These are phyloP conservation scores for Nipponacmea schrenckii DNA, from an alignment of 2,888 invertebrate species.

Conservation along the genomic window DNA sequence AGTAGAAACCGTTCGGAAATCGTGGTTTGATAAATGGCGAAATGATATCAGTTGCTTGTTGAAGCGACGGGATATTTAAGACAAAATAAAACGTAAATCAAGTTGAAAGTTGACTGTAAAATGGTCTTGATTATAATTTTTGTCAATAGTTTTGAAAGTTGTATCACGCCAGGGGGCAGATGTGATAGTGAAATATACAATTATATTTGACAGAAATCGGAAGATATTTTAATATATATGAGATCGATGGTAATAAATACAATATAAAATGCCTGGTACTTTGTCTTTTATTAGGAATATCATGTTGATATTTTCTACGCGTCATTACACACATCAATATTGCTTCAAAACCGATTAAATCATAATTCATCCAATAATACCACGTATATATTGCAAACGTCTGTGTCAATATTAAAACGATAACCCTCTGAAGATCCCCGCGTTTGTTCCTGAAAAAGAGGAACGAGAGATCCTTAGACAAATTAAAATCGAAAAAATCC, in stretches of 20 bases:
- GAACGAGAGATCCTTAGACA: no score
- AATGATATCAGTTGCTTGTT: conserved; percentile 17
- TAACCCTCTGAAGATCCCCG: no score
- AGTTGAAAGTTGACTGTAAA: background rate
- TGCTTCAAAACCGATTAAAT: no score
- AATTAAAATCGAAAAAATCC: no score
- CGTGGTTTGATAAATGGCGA: conserved; percentile 24
- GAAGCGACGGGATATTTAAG: conserved; percentile 9
- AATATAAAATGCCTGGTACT: background rate
- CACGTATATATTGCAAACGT: no score
- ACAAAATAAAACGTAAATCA: conserved; percentile 2
- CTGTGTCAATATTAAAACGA: no score
- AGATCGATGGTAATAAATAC: background rate
- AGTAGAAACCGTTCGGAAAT: conserved; percentile 20
- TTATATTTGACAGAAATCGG: conserved; percentile 2
- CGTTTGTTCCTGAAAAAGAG: no score
- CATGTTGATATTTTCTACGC: no score
- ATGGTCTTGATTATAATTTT: conserved; percentile 2
- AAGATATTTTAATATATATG: conserved; percentile 3
- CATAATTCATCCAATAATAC: no score
- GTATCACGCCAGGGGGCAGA: conserved; percentile 6
- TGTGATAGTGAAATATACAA: background rate
- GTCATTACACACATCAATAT: no score
- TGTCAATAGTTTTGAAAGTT: background rate
- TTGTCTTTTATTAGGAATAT: no score